Conservation (phyloP, 2,888 invertebrate genomes). For the Troglohyphantes excavatus region DNA sequence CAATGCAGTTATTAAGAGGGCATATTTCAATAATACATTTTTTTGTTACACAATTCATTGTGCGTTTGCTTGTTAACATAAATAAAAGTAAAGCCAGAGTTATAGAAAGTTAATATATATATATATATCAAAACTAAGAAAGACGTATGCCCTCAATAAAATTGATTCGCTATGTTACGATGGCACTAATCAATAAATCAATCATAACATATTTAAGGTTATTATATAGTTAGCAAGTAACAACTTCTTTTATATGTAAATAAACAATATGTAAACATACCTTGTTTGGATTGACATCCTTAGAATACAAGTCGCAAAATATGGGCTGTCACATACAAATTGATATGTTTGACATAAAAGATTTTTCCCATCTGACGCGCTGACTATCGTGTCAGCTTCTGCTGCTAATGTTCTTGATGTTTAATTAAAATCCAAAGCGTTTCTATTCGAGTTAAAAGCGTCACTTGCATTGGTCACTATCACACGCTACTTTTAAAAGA, state of each 20-base stretch:
- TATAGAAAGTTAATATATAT: too few species aligned
- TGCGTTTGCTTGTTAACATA: too few species aligned
- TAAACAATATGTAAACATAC: conserved; percentile 1
- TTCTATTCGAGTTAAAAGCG: neutral
- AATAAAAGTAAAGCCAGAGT: too few species aligned
- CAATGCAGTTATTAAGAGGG: too few species aligned
- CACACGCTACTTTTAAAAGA: neutral
- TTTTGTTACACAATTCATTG: too few species aligned
- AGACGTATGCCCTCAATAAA: neutral
- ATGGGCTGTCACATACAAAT: neutral
- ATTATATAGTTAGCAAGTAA: neutral
- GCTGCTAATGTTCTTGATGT: neutral
- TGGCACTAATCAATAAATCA: conserved; percentile 1
- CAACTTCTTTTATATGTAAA: neutral
- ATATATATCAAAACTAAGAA: too few species aligned
- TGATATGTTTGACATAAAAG: neutral
- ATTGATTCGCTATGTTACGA: neutral
- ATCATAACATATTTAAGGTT: neutral
- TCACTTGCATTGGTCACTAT: neutral
- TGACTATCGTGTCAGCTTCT: neutral
- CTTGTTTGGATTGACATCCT: neutral
- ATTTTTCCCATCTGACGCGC: neutral
- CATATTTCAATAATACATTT: too few species aligned
- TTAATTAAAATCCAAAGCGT: neutral
- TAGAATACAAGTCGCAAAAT: neutral